Conservation (phyloP, 2,888 invertebrate genomes). For the Latheticus oryzae region DNA sequence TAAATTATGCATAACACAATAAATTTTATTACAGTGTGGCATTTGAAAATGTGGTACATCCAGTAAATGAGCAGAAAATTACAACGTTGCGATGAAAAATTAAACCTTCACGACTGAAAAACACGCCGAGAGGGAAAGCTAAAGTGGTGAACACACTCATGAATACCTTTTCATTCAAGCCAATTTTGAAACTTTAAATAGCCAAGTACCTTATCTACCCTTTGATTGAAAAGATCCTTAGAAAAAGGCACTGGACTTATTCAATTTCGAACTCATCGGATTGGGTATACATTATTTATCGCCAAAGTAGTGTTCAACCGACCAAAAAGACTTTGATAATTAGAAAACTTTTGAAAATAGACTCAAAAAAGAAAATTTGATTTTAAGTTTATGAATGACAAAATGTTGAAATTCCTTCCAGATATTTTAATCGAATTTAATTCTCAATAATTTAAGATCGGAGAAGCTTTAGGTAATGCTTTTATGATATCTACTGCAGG, state of each 20-base stretch:
- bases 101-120: conserved; percentile 9
- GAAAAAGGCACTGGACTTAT: conserved; percentile 1
- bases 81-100: conserved; percentile 24
- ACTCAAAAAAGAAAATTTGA: too few species aligned
- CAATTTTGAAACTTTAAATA: conserved; percentile 24
- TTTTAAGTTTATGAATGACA: conserved; percentile 8
- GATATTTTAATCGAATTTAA: conserved; percentile 14
- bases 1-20: conserved; percentile 14
- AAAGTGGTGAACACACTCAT: conserved; percentile 14
- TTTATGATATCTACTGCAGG: conserved; percentile 2
- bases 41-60: conserved; percentile 4
- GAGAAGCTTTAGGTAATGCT: conserved; percentile 5
- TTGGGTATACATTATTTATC: conserved; percentile 18
- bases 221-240: conserved; percentile 16
- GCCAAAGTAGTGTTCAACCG: conserved; percentile 11
- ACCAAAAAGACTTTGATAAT: conserved; percentile 12
- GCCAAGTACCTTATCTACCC: conserved; percentile 16
- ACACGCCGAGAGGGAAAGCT: conserved; percentile 4
- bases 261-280: conserved; percentile 16
- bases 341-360: conserved; percentile 27
- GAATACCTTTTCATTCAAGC: conserved; percentile 23
- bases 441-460: background rate
- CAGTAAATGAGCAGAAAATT: conserved; percentile 29
- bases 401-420: conserved; percentile 2
- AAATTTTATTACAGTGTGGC: conserved; percentile 9